A percentile compares a stretch with the other conserved stretches of the same genome.
These are phyloP conservation scores for Chrysogorgia sp. DNA, from an alignment of 92 coral and sea anemone genomes.

Conservation along the genomic window DNA sequence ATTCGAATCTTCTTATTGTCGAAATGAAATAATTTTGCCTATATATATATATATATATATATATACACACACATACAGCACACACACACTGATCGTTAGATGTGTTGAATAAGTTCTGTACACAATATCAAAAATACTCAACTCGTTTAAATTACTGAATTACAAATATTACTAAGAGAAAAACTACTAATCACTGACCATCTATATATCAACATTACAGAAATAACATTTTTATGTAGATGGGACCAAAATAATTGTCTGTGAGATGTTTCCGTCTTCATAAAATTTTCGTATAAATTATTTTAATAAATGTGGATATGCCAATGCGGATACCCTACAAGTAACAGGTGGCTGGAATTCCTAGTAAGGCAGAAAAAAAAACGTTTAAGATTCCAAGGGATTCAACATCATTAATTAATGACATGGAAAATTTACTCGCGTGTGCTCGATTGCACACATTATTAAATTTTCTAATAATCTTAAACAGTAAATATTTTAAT, in stretches of 20 bases:
- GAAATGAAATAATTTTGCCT: too few relatives aligned
- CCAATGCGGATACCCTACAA: conserved; percentile 78
- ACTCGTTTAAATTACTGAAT: not conserved
- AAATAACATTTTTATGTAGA: not conserved
- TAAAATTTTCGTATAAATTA: conserved; percentile 25
- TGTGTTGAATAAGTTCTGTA: too few relatives aligned
- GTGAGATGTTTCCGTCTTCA: not conserved
- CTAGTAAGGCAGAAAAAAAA: conserved; percentile 46
- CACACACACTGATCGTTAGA: too few relatives aligned
- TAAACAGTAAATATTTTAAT: not conserved
- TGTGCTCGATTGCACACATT: too few relatives aligned
- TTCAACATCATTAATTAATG: not conserved
- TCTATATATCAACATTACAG: not conserved
- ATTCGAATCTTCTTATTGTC: too few relatives aligned
- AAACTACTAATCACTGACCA: not conserved
- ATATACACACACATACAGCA: too few relatives aligned
- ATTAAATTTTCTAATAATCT: too few relatives aligned
- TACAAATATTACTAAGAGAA: not conserved
- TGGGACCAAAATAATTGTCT: not conserved
- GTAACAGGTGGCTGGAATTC: conserved; percentile 80
- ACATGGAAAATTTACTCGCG: too few relatives aligned
- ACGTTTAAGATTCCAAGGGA: not conserved
- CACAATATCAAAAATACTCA: not conserved
- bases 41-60: too few relatives aligned
- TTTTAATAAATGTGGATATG: conserved; percentile 80